Evolutionary conservation across 1,140 invertebrate species (phyloP).

Genomic region (Ceratosolen solmsi): DNA sequence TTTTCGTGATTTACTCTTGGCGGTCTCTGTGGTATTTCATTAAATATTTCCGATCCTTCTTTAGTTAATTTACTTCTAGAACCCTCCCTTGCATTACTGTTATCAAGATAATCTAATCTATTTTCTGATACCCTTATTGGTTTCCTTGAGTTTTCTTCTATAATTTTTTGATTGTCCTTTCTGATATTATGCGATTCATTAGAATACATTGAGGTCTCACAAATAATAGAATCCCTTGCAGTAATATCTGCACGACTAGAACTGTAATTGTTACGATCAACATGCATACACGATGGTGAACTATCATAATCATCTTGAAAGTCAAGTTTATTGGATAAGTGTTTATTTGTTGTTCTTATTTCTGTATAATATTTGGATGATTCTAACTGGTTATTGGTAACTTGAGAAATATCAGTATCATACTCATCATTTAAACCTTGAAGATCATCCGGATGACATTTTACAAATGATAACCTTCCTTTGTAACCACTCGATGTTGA

Average conservation of each 20-base stretch:
- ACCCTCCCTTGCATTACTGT: constrained; percentile 68
- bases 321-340: constrained; percentile 59
- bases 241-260: constrained; percentile 69
- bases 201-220: constrained; percentile 52
- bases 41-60: constrained; percentile 59
- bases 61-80: constrained; percentile 56
- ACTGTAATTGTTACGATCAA: constrained; percentile 61
- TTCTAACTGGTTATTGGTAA: constrained; percentile 68
- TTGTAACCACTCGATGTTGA: constrained; percentile 56
- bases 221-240: constrained; percentile 63
- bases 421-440: constrained; percentile 68
- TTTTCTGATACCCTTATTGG: constrained; percentile 64
- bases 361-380: constrained; percentile 67
- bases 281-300: constrained; percentile 62
- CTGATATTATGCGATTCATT: not conserved
- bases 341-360: constrained; percentile 64
- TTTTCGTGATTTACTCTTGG: constrained; percentile 66
- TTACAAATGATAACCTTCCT: constrained; percentile 59
- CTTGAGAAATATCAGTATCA: constrained; percentile 70
- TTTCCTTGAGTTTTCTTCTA: constrained; percentile 66
- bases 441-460: constrained; percentile 62
- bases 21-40: constrained; percentile 61
- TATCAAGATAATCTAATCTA: constrained; percentile 62
- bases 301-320: constrained; percentile 68
- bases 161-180: constrained; percentile 30